A percentile compares a stretch with the other conserved stretches of the same genome.
Evolutionary conservation across 2,113 vertebrate species (phyloP).

Genomic region (Upupa epops): DNA sequence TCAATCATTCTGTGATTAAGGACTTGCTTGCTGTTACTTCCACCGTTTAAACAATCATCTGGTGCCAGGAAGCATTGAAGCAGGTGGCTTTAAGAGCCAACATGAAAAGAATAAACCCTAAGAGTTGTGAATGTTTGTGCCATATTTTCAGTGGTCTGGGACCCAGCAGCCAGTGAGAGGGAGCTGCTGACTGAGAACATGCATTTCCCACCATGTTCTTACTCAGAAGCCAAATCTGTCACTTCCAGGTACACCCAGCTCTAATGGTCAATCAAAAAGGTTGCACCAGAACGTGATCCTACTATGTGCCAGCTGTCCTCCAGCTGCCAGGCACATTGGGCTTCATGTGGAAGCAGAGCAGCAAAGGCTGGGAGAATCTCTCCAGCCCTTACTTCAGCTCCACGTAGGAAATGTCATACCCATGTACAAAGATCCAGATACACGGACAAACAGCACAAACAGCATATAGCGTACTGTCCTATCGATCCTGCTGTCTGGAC

Average conservation of each 20-base stretch:
- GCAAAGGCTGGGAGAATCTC: not conserved
- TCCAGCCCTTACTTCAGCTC: constrained; percentile 9
- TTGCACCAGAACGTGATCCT: not conserved
- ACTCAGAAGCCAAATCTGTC: not conserved
- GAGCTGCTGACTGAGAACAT: not conserved
- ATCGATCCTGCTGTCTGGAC: constrained; percentile 56
- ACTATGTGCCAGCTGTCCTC: not conserved
- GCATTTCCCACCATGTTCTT: not conserved
- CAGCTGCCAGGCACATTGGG: not conserved
- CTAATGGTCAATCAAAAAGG: not conserved
- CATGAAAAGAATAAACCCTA: not conserved
- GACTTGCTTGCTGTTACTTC: constrained; percentile 11
- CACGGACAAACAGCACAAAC: not conserved
- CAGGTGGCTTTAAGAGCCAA: not conserved
- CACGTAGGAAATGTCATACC: constrained; percentile 26
- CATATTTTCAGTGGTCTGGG: not conserved
- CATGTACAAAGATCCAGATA: not conserved
- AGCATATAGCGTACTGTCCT: not conserved
- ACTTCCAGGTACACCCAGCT: not conserved
- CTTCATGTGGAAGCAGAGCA: not conserved
- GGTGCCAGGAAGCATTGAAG: constrained; percentile 33
- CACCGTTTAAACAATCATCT: constrained; percentile 5
- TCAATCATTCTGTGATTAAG: no score
- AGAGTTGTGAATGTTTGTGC: not conserved
- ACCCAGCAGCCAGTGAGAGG: not conserved